Percentiles rank a stretch among this genome's conserved stretches.
Conservation (phyloP, 2,113 vertebrate genomes). For the Azemiops feae region DNA sequence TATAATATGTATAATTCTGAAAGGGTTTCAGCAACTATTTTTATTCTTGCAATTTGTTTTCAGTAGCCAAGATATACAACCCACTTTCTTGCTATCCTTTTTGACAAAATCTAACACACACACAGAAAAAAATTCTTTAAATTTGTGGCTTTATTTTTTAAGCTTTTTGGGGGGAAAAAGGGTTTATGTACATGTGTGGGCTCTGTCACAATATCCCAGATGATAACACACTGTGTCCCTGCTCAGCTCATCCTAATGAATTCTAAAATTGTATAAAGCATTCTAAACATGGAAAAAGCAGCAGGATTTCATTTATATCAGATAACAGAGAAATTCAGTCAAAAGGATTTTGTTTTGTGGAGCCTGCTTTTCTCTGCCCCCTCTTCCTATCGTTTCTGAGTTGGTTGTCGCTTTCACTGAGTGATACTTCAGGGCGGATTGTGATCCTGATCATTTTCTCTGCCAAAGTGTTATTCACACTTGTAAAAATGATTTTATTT, state of each 20-base stretch:
- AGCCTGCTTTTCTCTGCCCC: not conserved
- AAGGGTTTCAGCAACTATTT: not conserved
- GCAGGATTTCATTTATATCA: not conserved
- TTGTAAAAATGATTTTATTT: not conserved
- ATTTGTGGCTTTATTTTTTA: slow-evolving; percentile 42
- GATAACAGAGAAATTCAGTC: not conserved
- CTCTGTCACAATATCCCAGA: not conserved
- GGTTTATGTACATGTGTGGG: not conserved
- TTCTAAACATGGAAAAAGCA: not conserved
- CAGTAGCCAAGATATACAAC: slow-evolving; percentile 1
- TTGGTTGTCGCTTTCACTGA: not conserved
- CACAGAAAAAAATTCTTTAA: not conserved
- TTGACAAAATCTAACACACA: not conserved
- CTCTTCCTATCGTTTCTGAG: not conserved
- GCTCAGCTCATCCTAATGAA: not conserved
- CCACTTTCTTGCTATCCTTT: not conserved
- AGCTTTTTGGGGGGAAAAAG: not conserved
- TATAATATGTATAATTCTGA: not conserved
- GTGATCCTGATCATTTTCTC: not conserved
- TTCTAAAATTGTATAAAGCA: not conserved
- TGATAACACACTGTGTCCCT: not conserved
- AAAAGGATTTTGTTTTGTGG: not conserved
- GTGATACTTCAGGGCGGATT: not conserved
- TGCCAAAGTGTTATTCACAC: not conserved
- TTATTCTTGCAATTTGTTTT: not conserved